Evolutionary conservation across 2,113 vertebrate genomes (phyloP), one percentile per base, ranked within the genome.

Genomic region (Esox niger): DNA sequence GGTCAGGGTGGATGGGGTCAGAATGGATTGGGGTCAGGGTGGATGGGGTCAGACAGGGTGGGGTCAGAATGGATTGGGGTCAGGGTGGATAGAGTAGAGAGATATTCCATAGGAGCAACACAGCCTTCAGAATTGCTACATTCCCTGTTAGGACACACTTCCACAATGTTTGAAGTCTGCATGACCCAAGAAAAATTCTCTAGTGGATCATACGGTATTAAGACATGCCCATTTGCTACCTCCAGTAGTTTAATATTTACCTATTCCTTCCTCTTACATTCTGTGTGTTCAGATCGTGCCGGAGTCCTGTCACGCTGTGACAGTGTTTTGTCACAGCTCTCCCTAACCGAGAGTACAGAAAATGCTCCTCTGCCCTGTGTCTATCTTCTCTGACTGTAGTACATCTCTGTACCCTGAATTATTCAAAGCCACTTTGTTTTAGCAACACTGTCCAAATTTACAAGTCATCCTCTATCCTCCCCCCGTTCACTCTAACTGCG

Each of bases 381-480:
- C 57, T 70, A 13, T 25, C 62, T 29, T 9, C 5, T 64, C 62
- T 29, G 13, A 43, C 71, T 60, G 30, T 43, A 61, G 73, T 47
- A 69, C 64, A 71, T 66, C 60, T 56, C 52, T 59, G 68, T n/a
- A 65, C 23, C 52, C 35, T 82, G 78, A 85, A 85, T 82, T 75
- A 82, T 85, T 85, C 76, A 84, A 43, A 29, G 56, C 46, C 27
- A 9, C 77, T 80, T 80, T 66, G 73, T 84, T 77, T 78, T 70
- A 73, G 64, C 64, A n/a, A 68, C 66, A 80, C 52, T 47, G 49
- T 70, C 71, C 64, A 58, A 43, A 15, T 76, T 80, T 64, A 76
- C 65, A 68, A 55, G 70, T 72, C 63, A 52, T 60, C 68, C 68
- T 56, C 59, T 9, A 2, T 33, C 17, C 70, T 47, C 29, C 5